Evolutionary conservation across 2,888 invertebrate genomes (phyloP), one percentile per base, ranked within the genome.

Genomic region (Buathra laborator): DNA sequence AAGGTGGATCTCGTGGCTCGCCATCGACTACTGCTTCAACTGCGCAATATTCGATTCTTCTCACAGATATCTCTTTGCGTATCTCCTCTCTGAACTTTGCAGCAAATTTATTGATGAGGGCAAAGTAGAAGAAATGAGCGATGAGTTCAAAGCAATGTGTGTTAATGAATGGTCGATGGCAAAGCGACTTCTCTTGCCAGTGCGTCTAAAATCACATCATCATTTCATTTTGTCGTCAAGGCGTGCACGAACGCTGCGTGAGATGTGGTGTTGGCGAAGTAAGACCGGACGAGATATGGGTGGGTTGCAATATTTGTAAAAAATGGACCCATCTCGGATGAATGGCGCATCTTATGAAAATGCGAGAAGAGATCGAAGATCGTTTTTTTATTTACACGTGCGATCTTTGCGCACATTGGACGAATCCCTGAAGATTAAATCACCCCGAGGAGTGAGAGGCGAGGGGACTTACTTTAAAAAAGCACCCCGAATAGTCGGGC

Each of bases 221-320:
- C n/a, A n/a, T n/a, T n/a, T n/a, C n/a, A n/a, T n/a, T n/a, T n/a
- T n/a, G n/a, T n/a, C n/a, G n/a, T n/a, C n/a, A n/a, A n/a, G n/a
- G n/a, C n/a, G n/a, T n/a, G n/a, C n/a, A n/a, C 1, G 44, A 51
- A 5, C 64, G 24, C 44, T 81, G 74, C 67, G 43, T 81, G 19
- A 46, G 10, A 24, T 80, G 72, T 53, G 80, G 72, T 14, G 62
- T 43, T 16, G 62, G 14, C 29, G 74, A 74, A 32, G 19, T 3
- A 7, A 16, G 59, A 3, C 12, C 44, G 6, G 19, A 37, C 2
- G 10, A 14, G 10, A 24, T 14, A 7, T 74, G 74, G 74, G 56
- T 62, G 3, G 14, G 32, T 2, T 74, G 74, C 64, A n/a, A 19
- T 6, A 37, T 44, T 9, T 74, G 59, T 43, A 24, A 74, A n/a